Evolutionary conservation across 2,113 vertebrate species (phyloP).

Genomic region (Melanocharis versteri): DNA sequence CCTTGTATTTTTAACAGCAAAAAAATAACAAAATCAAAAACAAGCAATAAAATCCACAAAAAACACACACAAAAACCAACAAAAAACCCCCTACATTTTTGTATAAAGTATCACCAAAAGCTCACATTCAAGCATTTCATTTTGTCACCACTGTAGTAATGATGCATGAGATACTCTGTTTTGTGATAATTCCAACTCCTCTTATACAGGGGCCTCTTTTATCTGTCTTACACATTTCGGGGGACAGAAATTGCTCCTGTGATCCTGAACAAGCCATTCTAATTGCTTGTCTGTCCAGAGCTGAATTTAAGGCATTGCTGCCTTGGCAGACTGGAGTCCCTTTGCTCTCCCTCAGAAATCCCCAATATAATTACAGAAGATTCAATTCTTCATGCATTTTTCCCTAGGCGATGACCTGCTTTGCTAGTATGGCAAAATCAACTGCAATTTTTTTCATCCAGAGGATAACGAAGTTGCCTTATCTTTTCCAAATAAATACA

Average conservation of each 20-base stretch:
- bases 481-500: not conserved
- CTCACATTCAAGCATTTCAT: not conserved
- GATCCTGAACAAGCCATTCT: not conserved
- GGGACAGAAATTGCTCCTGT: not conserved
- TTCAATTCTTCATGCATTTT: conserved; percentile 9
- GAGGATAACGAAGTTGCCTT: not conserved
- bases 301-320: not conserved
- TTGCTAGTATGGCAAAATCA: not conserved
- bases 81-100: not conserved
- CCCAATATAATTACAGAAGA: conserved; percentile 17
- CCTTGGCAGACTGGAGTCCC: not conserved
- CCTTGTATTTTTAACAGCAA: not conserved
- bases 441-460: not conserved
- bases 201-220: not conserved
- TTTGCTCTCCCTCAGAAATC: conserved; percentile 17
- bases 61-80: too few species aligned
- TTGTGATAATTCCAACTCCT: not conserved
- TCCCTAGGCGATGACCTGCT: conserved; percentile 44
- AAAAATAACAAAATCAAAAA: fast-evolving
- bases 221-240: not conserved
- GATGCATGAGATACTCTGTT: not conserved
- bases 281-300: not conserved
- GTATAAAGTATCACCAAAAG: not conserved
- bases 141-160: not conserved
- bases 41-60: not conserved